These are phyloP conservation scores for Cisticola juncidis DNA, from an alignment of 2,113 vertebrate species.

Conservation along the genomic window DNA sequence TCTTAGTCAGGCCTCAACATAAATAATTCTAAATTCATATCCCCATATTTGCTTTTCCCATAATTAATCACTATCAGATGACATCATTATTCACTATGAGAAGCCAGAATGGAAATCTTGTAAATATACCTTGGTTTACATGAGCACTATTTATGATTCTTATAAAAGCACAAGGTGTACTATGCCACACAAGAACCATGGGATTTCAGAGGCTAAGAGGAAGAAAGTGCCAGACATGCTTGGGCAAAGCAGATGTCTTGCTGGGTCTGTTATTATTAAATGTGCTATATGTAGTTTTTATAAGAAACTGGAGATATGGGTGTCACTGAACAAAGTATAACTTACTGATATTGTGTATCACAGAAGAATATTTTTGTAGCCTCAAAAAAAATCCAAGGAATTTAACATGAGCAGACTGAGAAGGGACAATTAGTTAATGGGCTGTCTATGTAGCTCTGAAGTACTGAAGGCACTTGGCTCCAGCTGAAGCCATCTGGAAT, in stretches of 20 bases:
- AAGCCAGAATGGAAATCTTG: not conserved
- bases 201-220: not conserved
- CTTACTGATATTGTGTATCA: not conserved
- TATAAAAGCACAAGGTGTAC: not conserved
- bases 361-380: not conserved
- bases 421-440: slow-evolving; percentile 50
- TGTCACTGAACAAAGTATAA: not conserved
- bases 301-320: not conserved
- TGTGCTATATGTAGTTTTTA: not conserved
- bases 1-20: not conserved
- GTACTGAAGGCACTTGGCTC: slow-evolving; percentile 51
- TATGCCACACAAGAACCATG: not conserved
- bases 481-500: slow-evolving; percentile 56
- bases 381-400: not conserved
- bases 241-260: not conserved
- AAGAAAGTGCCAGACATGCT: not conserved
- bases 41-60: not conserved
- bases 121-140: not conserved
- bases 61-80: not conserved
- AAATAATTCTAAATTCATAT: not conserved
- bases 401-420: slow-evolving; percentile 13
- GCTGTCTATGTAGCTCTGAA: slow-evolving; percentile 1
- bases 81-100: not conserved
- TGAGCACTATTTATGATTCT: not conserved
- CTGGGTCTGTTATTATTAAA: not conserved